Base-by-base conservation (phyloP, 2,797 vertebrate species). In the Sebastes baramenuke region DNA sequence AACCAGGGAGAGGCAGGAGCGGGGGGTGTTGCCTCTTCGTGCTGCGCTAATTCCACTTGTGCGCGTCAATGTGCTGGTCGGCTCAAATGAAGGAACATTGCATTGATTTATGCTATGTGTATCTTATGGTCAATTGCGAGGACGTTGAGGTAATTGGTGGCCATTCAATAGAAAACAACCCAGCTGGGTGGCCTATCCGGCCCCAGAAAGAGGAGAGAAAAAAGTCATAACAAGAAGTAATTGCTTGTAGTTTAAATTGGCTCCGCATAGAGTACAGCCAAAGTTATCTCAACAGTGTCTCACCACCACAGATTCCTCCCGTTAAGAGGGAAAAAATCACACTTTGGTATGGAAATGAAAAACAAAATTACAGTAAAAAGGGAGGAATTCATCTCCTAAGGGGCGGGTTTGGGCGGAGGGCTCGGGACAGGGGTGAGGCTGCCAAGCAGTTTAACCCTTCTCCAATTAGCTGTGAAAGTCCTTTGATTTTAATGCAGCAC, bases 381-480 rank as follows among this genome's bases (percentile, higher is more conserved):
- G 32, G 61, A 89, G 80, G 80, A 72, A 60, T 85, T 84, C 72
- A 77, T 86, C 27, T 92, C 90, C 87, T 77, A 0, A 1, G 46
- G 87, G 90, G 85, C 0, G 46, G 75, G 77, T 68, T 76, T 73
- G 84, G 84, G 81, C 3, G 70, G 82, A 83, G 83, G 74, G 87
- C 72, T 67, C 1, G 49, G 88, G 88, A 91, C 88, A 83, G 66
- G 80, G 92, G 80, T 77, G 89, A 92, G 77, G 84, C 87, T 91
- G 93, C 95, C 94, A 91, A 95, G 84, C 89, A 90, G 93, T 95
- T 97, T 96, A 97, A 95, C 95, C 96, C 93, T 86, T 91, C 88
- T 96, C 95, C 96, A 97, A 96, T 97, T 97, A 97, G 93, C 93
- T 90, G 91, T 83, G 94, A 89, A 95, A 95, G 92, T 94, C 95